phyloP scores from a whole-genome alignment of 2,797 vertebrate genomes.

The Hydrolagus colliei region DNA sequence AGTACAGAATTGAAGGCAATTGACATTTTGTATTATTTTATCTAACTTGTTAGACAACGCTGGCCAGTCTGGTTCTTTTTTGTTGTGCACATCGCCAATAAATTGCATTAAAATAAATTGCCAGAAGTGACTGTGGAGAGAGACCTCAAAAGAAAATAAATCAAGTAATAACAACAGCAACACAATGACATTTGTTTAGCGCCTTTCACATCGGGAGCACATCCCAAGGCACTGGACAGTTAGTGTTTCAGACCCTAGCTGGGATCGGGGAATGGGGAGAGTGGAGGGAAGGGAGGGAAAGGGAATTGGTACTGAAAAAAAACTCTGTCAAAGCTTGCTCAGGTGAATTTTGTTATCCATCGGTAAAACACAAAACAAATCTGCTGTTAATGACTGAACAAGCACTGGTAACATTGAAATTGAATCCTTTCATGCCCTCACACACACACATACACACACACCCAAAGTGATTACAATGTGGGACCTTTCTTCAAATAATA shows the following conservation, averaged over 20 bases:
- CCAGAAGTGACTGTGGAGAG: neutral
- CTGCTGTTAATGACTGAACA: neutral
- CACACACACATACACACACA: too few species aligned
- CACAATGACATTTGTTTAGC: too few species aligned
- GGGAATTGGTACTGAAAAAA: neutral
- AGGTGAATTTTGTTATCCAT: neutral
- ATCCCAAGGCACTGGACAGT: too few species aligned
- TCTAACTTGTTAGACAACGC: neutral
- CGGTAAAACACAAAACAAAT: neutral
- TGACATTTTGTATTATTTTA: neutral
- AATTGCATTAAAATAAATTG: neutral
- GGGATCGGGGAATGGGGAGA: too few species aligned
- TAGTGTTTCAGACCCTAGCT: too few species aligned
- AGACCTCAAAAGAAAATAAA: neutral
- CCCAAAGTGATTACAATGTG: neutral
- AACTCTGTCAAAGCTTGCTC: neutral
- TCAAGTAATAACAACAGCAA: neutral
- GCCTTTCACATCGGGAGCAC: too few species aligned
- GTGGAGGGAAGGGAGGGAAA: neutral
- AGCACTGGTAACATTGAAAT: slow-evolving; percentile 3
- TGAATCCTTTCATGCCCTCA: neutral
- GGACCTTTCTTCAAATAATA: slow-evolving; percentile 11
- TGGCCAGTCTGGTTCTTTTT: too few species aligned
- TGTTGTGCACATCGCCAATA: neutral
- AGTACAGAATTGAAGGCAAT: neutral